Evolutionary conservation across 2,888 invertebrate species (phyloP).

Genomic region (Philopedon plagiatum): DNA sequence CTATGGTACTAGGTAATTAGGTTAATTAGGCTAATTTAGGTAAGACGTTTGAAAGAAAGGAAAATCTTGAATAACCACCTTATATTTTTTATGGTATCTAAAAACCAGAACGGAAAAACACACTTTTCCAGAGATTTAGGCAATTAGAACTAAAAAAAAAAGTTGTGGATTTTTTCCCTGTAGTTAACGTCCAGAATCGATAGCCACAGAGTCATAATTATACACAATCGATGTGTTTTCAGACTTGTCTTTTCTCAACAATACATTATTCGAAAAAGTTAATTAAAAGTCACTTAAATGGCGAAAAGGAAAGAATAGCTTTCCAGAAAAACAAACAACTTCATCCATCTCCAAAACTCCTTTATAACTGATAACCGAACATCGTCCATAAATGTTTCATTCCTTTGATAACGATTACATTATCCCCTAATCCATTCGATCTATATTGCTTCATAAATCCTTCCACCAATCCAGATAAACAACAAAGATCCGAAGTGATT

Average conservation of each 20-base stretch:
- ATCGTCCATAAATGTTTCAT: constrained; percentile 61
- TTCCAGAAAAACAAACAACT: constrained; percentile 40
- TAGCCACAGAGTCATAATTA: background rate
- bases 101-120: too few relatives aligned
- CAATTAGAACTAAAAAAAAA: too few relatives aligned
- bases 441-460: constrained; percentile 63
- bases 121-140: too few relatives aligned
- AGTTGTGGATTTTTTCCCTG: too few relatives aligned
- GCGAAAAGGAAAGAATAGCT: constrained; percentile 12
- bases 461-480: constrained; percentile 62
- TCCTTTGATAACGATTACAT: constrained; percentile 62
- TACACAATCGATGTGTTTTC: background rate
- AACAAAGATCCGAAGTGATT: constrained; percentile 62
- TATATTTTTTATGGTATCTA: too few relatives aligned
- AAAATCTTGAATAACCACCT: too few relatives aligned
- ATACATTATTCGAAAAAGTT: background rate
- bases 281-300: constrained; percentile 25
- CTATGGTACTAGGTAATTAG: too few relatives aligned
- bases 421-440: constrained; percentile 63
- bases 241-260: background rate
- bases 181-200: too few relatives aligned
- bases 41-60: too few relatives aligned
- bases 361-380: constrained; percentile 54
- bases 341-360: constrained; percentile 41
- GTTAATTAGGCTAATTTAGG: too few relatives aligned